phyloP scores from a whole-genome alignment of 2,797 vertebrate species.

The Poecilia picta region DNA sequence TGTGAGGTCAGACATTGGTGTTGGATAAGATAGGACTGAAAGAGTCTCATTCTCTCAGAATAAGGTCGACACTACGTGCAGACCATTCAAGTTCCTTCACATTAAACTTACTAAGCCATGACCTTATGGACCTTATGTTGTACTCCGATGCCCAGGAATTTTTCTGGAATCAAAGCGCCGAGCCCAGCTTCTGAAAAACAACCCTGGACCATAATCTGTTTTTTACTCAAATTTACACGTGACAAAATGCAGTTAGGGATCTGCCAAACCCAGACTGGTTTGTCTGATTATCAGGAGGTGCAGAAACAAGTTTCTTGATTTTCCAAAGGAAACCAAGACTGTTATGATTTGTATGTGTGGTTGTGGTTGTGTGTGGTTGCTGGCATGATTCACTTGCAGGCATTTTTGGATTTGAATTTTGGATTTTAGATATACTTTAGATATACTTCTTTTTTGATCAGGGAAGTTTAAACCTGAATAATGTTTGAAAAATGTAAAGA shows the following conservation, averaged over 20 bases:
- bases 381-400: not conserved
- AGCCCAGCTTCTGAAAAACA: not conserved
- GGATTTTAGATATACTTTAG: no score
- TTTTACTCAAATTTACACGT: not conserved
- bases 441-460: not conserved
- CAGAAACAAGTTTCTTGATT: not conserved
- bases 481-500: slow-evolving; percentile 1
- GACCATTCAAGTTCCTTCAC: not conserved
- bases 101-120: not conserved
- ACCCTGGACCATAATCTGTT: not conserved
- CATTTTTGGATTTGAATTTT: no score
- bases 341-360: not conserved
- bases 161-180: not conserved
- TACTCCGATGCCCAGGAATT: not conserved
- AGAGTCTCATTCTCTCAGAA: not conserved
- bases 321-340: not conserved
- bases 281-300: not conserved
- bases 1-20: not conserved
- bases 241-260: not conserved
- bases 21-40: not conserved
- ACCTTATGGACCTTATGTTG: not conserved
- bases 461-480: slow-evolving; percentile 1
- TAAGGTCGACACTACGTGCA: not conserved
- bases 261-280: not conserved
- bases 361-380: not conserved